phyloP scores from a whole-genome alignment of 2,888 invertebrate species.

The Phragmatobia fuliginosa region DNA sequence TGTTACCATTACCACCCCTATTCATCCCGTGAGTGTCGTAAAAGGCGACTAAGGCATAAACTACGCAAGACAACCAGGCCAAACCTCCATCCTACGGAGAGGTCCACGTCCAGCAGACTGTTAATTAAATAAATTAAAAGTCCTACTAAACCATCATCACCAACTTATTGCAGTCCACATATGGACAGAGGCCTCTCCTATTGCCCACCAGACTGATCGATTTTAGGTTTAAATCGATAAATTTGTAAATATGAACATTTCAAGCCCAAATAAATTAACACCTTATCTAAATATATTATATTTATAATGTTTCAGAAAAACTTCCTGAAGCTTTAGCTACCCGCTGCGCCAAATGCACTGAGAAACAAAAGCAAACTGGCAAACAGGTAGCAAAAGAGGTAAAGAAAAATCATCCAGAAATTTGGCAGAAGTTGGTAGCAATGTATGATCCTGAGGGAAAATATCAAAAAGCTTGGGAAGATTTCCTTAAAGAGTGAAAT shows the following conservation, averaged over 20 bases:
- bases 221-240: too few relatives aligned
- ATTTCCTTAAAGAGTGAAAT: conserved; percentile 57
- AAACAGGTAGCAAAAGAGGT: conserved; percentile 87
- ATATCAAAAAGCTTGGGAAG: conserved; percentile 78
- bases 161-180: too few relatives aligned
- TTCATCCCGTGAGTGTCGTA: too few relatives aligned
- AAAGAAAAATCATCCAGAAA: conserved; percentile 83
- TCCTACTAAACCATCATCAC: too few relatives aligned
- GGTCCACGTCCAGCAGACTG: too few relatives aligned
- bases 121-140: too few relatives aligned
- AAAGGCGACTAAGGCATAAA: too few relatives aligned
- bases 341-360: conserved; percentile 89
- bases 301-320: conserved; percentile 78
- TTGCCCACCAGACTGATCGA: too few relatives aligned
- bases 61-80: too few relatives aligned
- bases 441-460: conserved; percentile 88
- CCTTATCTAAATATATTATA: background rate
- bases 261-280: background rate
- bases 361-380: conserved; percentile 88
- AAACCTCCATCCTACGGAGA: too few relatives aligned
- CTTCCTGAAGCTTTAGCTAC: conserved; percentile 90
- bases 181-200: too few relatives aligned
- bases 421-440: conserved; percentile 84
- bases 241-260: background rate
- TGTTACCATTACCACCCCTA: too few relatives aligned